Base-by-base conservation (phyloP, 2,797 vertebrate species). In the Takifugu ocellatus region DNA sequence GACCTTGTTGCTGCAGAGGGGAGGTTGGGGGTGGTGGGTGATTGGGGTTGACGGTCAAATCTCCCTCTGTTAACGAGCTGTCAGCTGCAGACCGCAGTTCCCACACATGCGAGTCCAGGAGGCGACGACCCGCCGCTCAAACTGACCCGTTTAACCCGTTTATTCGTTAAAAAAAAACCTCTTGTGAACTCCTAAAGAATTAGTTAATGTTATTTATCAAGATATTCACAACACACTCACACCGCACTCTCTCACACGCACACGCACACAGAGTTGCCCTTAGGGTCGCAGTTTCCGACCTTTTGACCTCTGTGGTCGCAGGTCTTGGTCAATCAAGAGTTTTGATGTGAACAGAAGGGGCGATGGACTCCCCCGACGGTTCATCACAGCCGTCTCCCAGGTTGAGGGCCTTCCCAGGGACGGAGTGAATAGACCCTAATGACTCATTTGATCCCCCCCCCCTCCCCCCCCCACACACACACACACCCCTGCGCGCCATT, bases 301-400 rank as follows among this genome's bases (percentile, higher is more conserved):
- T 80, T 67, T 74, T 87, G 79, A 87, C 81, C 84, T 72, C 54
- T 0, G 0, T 49, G 78, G 86, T 83, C 87, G 89, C 68, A 88
- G 88, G 88, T 90, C 72, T 61, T 1, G 15, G 57, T 66, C 85
- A 88, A 86, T 88, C 85, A 88, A 81, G 81, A 87, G 78, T 82
- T 72, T 78, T 74, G 79, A 68, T 89, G 77, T 65, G 77, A 88
- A 76, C 84, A 88, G 83, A 87, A 83, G 77, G 79, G 61, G 66
- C 78, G 58, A 91, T 88, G 79, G 83, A 90, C 87, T 90, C 83
- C 82, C 87, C 63, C 24, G 83, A 76, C 86, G 85, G 83, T 89
- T 89, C 87, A 91, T 90, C 90, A 89, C 62, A 61, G 69, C 63
- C 54, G 56, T 33, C 44, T 68, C 54, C 69, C 77, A 71, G 84